Percentiles rank a stretch among this genome's conserved stretches.
Conservation (phyloP, 2,797 vertebrate genomes). For the Diglossa cyanea region DNA sequence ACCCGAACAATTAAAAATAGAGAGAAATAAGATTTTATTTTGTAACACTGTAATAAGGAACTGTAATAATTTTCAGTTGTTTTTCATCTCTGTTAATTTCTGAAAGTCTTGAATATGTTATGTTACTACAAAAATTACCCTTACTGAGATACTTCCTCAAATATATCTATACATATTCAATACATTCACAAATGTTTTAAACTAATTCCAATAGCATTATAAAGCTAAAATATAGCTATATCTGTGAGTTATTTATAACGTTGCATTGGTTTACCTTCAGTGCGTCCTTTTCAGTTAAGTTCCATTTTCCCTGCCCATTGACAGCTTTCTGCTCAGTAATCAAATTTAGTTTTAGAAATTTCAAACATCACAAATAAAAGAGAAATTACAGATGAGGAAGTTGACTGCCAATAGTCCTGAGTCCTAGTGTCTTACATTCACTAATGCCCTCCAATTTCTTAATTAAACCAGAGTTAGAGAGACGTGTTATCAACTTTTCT, state of each 20-base stretch:
- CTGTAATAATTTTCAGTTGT: not conserved
- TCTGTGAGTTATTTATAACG: not conserved
- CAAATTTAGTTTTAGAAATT: constrained; percentile 19
- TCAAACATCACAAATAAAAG: constrained; percentile 7
- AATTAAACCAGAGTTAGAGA: not conserved
- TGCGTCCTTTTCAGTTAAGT: not conserved
- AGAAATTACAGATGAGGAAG: not conserved
- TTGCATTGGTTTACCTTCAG: not conserved
- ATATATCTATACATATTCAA: fast-evolving
- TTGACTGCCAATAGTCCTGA: not conserved
- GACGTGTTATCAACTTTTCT: not conserved
- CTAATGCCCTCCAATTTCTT: not conserved
- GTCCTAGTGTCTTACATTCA: not conserved
- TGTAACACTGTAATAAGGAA: not conserved
- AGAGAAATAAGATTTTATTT: not conserved
- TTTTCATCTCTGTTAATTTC: not conserved
- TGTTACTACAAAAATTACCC: not conserved
- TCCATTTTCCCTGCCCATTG: not conserved
- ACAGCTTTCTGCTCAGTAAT: not conserved
- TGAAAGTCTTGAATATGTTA: not conserved
- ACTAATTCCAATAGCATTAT: not conserved
- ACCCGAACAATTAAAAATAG: not conserved
- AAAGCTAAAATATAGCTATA: not conserved
- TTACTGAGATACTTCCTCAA: not conserved
- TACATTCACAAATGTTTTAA: not conserved